Percentiles rank a stretch among this genome's conserved stretches.
Evolutionary conservation across 2,113 vertebrate species (phyloP).

Genomic region (Anhinga rufa): DNA sequence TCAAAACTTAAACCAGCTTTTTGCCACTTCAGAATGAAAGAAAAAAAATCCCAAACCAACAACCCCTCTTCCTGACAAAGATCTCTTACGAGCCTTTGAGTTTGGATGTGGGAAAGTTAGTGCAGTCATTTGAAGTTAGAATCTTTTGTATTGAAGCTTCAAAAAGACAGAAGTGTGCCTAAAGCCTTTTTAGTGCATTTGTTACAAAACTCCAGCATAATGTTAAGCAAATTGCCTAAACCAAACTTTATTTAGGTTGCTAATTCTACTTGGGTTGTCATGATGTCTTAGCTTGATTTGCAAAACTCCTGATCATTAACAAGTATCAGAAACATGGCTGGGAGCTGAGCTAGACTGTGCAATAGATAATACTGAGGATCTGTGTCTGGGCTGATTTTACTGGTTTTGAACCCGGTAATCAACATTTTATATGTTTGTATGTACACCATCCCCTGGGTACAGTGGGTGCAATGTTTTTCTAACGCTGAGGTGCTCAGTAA

Average conservation of each 20-base stretch:
- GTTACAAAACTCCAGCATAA: not conserved
- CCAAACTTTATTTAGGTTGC: not conserved
- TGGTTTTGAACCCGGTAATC: not conserved
- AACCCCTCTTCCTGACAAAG: not conserved
- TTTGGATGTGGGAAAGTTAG: not conserved
- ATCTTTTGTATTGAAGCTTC: not conserved
- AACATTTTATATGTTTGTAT: not conserved
- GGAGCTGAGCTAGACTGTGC: not conserved
- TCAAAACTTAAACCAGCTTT: not conserved
- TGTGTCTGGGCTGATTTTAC: not conserved
- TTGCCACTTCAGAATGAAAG: not conserved
- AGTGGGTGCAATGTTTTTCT: not conserved
- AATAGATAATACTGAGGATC: not conserved
- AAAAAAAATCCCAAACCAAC: no score
- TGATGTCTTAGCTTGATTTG: not conserved
- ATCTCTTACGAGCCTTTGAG: not conserved
- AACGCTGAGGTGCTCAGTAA: not conserved
- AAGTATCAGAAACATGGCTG: fast-evolving
- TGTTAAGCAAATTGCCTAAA: not conserved
- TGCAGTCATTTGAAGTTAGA: not conserved
- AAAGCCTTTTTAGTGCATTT: not conserved
- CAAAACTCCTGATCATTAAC: not conserved
- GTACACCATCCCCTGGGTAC: fast-evolving
- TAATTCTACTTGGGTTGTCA: not conserved
- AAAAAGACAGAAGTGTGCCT: not conserved